These are phyloP conservation scores for Hanleya hanleyi DNA, from an alignment of 2,888 invertebrate genomes.

Conservation along the genomic window DNA sequence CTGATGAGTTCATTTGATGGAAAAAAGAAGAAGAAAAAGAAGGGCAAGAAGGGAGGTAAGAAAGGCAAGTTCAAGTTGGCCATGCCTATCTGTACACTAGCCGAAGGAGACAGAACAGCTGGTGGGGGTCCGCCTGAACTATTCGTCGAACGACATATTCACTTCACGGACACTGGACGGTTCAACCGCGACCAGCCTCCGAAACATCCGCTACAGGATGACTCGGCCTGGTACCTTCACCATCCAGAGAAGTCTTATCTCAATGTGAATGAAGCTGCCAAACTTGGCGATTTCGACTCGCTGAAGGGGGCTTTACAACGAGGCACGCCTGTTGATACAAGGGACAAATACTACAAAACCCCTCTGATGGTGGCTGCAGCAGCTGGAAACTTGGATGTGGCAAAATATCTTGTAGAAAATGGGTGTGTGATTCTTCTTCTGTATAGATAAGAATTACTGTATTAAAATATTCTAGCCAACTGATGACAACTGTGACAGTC, in stretches of 20 bases:
- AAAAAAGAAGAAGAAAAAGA: constrained; percentile 72
- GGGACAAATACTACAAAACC: constrained; percentile 73
- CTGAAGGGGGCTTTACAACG: constrained; percentile 64
- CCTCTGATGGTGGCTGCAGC: constrained; percentile 72
- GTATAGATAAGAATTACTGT: not conserved
- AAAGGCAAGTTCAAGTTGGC: constrained; percentile 71
- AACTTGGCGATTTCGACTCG: constrained; percentile 68
- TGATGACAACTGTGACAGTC: no score
- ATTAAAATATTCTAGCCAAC: no score
- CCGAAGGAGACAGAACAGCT: constrained; percentile 65
- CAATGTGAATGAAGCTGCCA: constrained; percentile 72
- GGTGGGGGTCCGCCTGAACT: constrained; percentile 71
- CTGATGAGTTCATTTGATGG: constrained; percentile 71
- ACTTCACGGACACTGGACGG: constrained; percentile 69
- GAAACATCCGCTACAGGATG: constrained; percentile 70
- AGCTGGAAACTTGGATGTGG: constrained; percentile 68
- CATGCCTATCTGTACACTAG: constrained; percentile 70
- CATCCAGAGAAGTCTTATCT: constrained; percentile 68
- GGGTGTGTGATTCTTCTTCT: constrained; percentile 57
- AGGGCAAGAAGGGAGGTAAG: constrained; percentile 63
- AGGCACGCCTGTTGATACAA: constrained; percentile 66
- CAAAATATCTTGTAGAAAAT: constrained; percentile 67
- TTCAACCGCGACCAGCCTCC: constrained; percentile 72
- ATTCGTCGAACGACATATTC: constrained; percentile 67
- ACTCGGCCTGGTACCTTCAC: constrained; percentile 72